Conservation (phyloP, 2,797 vertebrate species). For the Ispidina picta region DNA sequence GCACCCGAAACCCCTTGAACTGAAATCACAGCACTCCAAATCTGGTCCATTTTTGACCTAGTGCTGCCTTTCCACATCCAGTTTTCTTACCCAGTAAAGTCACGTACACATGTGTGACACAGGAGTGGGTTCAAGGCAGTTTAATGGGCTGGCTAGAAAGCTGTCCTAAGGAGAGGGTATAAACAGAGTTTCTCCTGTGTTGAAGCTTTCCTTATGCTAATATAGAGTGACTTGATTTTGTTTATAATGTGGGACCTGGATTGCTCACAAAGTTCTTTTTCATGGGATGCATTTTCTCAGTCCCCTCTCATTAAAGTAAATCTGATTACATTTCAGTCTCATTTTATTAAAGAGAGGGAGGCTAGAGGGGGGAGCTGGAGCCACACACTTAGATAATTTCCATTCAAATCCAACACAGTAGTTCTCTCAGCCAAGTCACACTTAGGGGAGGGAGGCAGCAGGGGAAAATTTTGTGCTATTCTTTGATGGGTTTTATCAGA, state of each 20-base stretch:
- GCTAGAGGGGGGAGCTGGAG: constrained; percentile 29
- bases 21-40: background rate
- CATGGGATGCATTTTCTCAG: constrained; percentile 19
- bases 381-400: constrained; percentile 77
- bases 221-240: constrained; percentile 55
- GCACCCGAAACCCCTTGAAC: background rate
- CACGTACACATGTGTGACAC: background rate
- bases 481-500: constrained; percentile 49
- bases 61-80: background rate
- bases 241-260: constrained; percentile 47
- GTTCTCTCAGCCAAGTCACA: constrained; percentile 53
- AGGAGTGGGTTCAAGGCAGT: background rate
- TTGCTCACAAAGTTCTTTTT: constrained; percentile 55
- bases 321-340: constrained; percentile 67
- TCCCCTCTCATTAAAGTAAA: constrained; percentile 69
- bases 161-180: background rate
- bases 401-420: constrained; percentile 61
- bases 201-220: constrained; percentile 22
- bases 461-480: constrained; percentile 35
- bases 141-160: constrained; percentile 9
- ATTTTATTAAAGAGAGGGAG: constrained; percentile 33
- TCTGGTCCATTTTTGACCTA: background rate
- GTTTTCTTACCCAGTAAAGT: background rate
- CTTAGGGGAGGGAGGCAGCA: constrained; percentile 34
- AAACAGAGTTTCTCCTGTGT: background rate